Percentiles rank a stretch among this genome's conserved stretches.
Evolutionary conservation across 2,888 invertebrate genomes (phyloP).

Genomic region (Allophyes oxyacanthae): DNA sequence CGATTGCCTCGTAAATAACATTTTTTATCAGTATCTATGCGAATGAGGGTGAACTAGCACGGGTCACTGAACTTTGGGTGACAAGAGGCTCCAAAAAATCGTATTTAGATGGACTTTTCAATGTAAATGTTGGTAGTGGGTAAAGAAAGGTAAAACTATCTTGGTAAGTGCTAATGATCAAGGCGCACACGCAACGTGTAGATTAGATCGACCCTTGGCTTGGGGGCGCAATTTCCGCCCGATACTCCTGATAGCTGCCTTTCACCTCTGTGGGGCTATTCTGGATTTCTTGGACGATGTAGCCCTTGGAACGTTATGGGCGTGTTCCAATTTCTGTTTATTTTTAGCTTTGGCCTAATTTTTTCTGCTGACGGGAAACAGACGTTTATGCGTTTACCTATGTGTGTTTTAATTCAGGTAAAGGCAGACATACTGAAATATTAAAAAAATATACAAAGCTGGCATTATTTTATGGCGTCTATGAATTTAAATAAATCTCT

Average conservation of each 20-base stretch:
- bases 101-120: slow-evolving; percentile 29
- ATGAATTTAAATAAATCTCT: no score
- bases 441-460: no score
- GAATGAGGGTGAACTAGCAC: slow-evolving; percentile 10
- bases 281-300: slow-evolving; percentile 31
- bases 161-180: slow-evolving; percentile 80
- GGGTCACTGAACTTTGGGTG: slow-evolving; percentile 30
- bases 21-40: slow-evolving; percentile 24
- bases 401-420: neutral
- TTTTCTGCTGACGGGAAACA: no score
- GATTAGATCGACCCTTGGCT: slow-evolving; percentile 83
- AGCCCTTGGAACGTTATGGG: slow-evolving; percentile 5
- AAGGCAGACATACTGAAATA: no score
- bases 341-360: slow-evolving; percentile 5
- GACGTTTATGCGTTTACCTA: neutral
- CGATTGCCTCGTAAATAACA: slow-evolving; percentile 6
- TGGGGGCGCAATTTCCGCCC: slow-evolving; percentile 84
- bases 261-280: slow-evolving; percentile 58
- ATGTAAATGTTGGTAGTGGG: slow-evolving; percentile 52
- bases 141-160: slow-evolving; percentile 73
- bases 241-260: slow-evolving; percentile 73
- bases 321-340: slow-evolving; percentile 1
- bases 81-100: slow-evolving; percentile 22
- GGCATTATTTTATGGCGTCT: no score
- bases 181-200: slow-evolving; percentile 80